These are phyloP conservation scores for Lamproptera curius DNA, from an alignment of 2,888 invertebrate species.

Conservation along the genomic window DNA sequence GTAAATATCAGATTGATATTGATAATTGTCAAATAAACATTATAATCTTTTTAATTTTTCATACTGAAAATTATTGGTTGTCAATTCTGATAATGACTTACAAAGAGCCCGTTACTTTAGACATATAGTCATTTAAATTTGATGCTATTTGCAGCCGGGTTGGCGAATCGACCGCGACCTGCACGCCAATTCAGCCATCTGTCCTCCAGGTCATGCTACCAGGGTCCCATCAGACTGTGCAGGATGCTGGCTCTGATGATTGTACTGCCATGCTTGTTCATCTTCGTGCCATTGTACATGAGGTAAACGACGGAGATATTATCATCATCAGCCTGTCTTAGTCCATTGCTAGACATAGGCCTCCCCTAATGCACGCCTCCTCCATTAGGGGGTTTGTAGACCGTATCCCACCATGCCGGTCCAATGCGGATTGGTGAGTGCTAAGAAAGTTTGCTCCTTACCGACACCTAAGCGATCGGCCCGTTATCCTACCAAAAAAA, in stretches of 20 bases:
- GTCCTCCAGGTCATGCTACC: slow-evolving; percentile 46
- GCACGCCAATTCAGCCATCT: slow-evolving; percentile 38
- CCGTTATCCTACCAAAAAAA: no score
- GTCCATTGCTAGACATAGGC: no score
- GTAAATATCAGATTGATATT: background rate
- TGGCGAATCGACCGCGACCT: slow-evolving; percentile 25
- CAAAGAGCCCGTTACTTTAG: background rate
- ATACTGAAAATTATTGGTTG: background rate
- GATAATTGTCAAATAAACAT: background rate
- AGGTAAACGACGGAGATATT: no score
- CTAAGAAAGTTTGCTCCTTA: no score
- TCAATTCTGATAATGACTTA: background rate
- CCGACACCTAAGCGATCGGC: no score
- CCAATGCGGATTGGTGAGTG: no score
- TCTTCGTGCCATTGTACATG: slow-evolving; percentile 83
- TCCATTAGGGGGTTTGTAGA: no score
- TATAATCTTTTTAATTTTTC: background rate
- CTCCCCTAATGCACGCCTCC: no score
- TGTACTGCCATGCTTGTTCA: slow-evolving; percentile 81
- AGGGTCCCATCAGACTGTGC: slow-evolving; percentile 78
- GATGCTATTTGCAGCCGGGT: slow-evolving; percentile 7
- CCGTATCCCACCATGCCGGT: no score
- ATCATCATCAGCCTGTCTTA: no score
- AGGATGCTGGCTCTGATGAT: slow-evolving; percentile 81
- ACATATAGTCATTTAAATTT: background rate